Percentiles rank a stretch among this genome's conserved stretches.
Evolutionary conservation across 2,888 invertebrate species (phyloP).

Genomic region (Hypselothyrea guttata): DNA sequence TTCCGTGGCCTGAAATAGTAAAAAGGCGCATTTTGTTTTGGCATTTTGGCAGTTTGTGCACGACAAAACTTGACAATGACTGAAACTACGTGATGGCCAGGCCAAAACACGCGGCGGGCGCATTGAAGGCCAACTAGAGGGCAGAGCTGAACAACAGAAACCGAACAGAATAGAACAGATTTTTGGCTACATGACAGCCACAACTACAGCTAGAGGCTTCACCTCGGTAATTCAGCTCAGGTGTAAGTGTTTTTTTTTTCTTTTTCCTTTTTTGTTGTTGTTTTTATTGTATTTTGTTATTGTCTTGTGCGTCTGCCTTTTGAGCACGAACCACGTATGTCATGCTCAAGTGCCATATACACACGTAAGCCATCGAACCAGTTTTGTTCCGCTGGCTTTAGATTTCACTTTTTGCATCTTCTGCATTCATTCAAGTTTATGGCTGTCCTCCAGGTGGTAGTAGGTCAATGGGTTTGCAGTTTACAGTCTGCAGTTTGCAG

Average conservation of each 20-base stretch:
- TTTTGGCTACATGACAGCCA: constrained; percentile 31
- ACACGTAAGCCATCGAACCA: constrained; percentile 66
- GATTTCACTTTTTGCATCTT: constrained; percentile 34
- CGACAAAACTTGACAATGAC: constrained; percentile 51
- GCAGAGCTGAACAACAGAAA: too few relatives aligned
- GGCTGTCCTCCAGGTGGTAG: constrained; percentile 15
- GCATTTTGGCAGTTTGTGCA: constrained; percentile 46
- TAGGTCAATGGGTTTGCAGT: constrained; percentile 49
- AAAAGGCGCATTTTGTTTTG: constrained; percentile 39
- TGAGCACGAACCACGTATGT: constrained; percentile 68
- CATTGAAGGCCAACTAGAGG: neutral
- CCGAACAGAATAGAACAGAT: constrained; percentile 3
- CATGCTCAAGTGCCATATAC: constrained; percentile 58
- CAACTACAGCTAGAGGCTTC: constrained; percentile 11
- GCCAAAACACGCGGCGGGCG: neutral
- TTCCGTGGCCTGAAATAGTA: constrained; percentile 35
- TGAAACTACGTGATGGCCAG: constrained; percentile 26
- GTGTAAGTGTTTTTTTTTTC: constrained; percentile 40
- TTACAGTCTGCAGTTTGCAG: constrained; percentile 39
- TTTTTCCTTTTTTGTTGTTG: constrained; percentile 14
- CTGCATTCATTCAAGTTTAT: constrained; percentile 21
- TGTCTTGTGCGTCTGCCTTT: constrained; percentile 43
- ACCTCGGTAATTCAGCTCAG: constrained; percentile 28
- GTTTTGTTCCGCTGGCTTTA: constrained; percentile 31
- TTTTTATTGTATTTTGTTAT: constrained; percentile 13